These are phyloP conservation scores for Amazonetta brasiliensis DNA, from an alignment of 2,797 vertebrate genomes.

Conservation along the genomic window DNA sequence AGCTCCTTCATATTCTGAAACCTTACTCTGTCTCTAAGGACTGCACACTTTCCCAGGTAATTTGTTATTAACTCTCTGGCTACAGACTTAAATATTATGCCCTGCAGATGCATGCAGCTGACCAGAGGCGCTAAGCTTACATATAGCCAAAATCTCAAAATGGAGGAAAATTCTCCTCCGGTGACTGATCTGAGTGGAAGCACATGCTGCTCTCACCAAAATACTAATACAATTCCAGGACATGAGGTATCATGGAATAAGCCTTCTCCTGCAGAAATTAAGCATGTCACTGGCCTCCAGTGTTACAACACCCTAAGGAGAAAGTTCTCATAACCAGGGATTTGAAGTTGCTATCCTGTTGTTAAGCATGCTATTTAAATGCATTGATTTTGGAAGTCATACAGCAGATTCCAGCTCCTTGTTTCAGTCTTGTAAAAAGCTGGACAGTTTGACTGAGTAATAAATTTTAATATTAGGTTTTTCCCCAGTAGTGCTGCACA, in stretches of 20 bases:
- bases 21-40: neutral
- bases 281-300: neutral
- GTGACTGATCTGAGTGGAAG: neutral
- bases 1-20: neutral
- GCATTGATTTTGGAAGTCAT: constrained; percentile 70
- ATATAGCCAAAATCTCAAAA: neutral
- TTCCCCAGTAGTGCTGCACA: neutral
- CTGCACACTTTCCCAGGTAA: neutral
- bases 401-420: constrained; percentile 59
- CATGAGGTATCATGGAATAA: neutral
- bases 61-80: neutral
- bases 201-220: neutral
- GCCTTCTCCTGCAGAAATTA: constrained; percentile 20
- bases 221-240: neutral
- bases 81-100: neutral
- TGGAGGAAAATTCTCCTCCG: neutral
- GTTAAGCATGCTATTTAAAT: constrained; percentile 80
- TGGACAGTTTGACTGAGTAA: constrained; percentile 65
- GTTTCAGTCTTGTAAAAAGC: constrained; percentile 51
- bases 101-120: neutral
- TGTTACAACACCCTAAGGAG: constrained; percentile 47
- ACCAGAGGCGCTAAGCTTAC: neutral
- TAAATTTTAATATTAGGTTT: constrained; percentile 57
- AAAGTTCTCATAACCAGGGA: constrained; percentile 40
- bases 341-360: constrained; percentile 39